A percentile compares a stretch with the other conserved stretches of the same genome.
Conservation (phyloP, 2,888 invertebrate genomes). For the Drosophila nigricruria region DNA sequence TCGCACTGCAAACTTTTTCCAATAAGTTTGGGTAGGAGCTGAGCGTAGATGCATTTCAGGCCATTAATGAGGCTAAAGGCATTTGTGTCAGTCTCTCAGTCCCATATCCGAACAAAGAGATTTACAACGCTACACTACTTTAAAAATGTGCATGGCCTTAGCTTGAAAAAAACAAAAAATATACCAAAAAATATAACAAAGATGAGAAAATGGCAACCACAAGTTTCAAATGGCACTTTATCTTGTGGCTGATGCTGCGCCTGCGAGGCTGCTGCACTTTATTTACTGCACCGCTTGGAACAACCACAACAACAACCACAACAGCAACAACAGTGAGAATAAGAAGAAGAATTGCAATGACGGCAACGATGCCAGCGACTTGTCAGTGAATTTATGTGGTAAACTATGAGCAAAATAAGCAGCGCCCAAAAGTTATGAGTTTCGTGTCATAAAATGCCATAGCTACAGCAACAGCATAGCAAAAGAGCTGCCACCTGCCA, state of each 20-base stretch:
- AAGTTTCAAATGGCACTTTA: constrained; percentile 81
- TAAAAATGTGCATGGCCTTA: constrained; percentile 15
- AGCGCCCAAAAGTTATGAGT: constrained; percentile 77
- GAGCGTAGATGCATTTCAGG: constrained; percentile 11
- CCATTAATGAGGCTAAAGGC: constrained; percentile 16
- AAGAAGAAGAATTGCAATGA: constrained; percentile 46
- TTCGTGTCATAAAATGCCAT: constrained; percentile 69
- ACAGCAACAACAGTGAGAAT: constrained; percentile 14
- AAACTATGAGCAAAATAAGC: constrained; percentile 79
- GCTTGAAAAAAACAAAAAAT: constrained; percentile 21
- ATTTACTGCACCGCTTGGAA: constrained; percentile 46
- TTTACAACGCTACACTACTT: not conserved
- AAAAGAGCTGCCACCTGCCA: constrained; percentile 63
- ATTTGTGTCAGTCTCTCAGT: constrained; percentile 4
- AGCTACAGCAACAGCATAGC: constrained; percentile 54
- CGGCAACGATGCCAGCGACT: constrained; percentile 55
- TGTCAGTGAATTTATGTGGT: constrained; percentile 73
- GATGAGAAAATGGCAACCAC: constrained; percentile 44
- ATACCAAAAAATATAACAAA: constrained; percentile 13
- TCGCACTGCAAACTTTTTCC: constrained; percentile 10
- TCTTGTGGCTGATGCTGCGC: constrained; percentile 57
- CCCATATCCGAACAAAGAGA: constrained; percentile 17
- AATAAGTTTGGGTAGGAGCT: not conserved
- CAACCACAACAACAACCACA: constrained; percentile 22
- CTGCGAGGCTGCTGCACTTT: constrained; percentile 53